Conservation (phyloP, 2,888 invertebrate genomes). For the Nymphalis polychloros region DNA sequence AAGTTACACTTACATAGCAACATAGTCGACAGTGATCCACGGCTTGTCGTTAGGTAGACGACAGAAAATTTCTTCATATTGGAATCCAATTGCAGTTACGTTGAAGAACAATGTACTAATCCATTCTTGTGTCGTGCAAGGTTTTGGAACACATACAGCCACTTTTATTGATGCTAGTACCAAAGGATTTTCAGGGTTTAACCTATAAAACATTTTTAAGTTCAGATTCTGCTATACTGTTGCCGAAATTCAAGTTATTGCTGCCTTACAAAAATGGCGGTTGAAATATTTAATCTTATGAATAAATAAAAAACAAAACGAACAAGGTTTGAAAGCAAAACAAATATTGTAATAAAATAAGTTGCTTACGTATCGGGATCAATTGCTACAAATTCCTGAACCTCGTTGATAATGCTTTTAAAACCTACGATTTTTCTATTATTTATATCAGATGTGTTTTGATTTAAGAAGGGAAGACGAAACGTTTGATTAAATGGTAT, state of each 20-base stretch:
- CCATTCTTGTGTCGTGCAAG: constrained; percentile 58
- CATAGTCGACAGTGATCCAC: constrained; percentile 63
- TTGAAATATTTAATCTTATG: too few species aligned
- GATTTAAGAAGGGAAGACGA: constrained; percentile 32
- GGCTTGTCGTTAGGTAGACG: constrained; percentile 66
- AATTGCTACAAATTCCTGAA: constrained; percentile 4
- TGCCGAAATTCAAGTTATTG: too few species aligned
- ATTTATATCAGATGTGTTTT: constrained; percentile 8
- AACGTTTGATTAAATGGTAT: constrained; percentile 46
- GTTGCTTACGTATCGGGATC: constrained; percentile 15
- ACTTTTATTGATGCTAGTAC: constrained; percentile 42
- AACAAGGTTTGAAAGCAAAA: background rate
- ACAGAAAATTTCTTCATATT: constrained; percentile 55
- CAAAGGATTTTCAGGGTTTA: constrained; percentile 27
- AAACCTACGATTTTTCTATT: constrained; percentile 23
- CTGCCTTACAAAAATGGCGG: too few species aligned
- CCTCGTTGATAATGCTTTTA: background rate
- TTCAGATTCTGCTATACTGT: too few species aligned
- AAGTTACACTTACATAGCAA: constrained; percentile 59
- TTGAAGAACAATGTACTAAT: constrained; percentile 48
- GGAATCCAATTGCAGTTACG: constrained; percentile 42
- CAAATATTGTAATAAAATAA: background rate
- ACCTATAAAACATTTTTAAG: constrained; percentile 25
- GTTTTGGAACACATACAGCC: constrained; percentile 63
- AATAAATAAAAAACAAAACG: too few species aligned